Conservation (phyloP, 2,113 vertebrate genomes). For the Nematolebias whitei region DNA sequence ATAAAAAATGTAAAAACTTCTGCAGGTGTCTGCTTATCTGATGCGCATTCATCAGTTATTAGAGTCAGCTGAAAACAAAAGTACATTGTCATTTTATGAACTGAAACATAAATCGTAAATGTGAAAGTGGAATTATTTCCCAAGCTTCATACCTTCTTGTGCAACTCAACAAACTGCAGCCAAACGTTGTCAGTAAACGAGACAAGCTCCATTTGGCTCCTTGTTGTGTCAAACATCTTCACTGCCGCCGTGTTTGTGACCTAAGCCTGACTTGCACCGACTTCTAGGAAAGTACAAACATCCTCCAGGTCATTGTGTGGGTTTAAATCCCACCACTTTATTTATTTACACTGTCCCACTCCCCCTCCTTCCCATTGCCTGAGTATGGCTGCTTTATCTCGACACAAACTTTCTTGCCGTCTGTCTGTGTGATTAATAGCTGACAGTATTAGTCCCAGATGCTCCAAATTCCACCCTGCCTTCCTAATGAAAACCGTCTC, state of each 20-base stretch:
- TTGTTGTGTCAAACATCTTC: background rate
- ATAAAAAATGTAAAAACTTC: no score
- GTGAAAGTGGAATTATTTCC: background rate
- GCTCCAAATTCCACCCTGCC: conserved; percentile 23
- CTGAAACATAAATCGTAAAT: background rate
- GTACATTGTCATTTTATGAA: background rate
- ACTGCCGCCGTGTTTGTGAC: background rate
- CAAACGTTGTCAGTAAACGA: background rate
- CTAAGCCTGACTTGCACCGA: background rate
- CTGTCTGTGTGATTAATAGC: conserved; percentile 23
- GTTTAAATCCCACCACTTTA: background rate
- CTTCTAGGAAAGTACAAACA: background rate
- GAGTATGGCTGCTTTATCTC: conserved; percentile 2
- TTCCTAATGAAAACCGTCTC: conserved; percentile 17
- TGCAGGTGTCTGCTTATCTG: no score
- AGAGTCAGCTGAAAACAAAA: background rate
- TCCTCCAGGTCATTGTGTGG: background rate
- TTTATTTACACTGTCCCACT: background rate
- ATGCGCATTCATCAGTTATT: no score
- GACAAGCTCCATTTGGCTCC: background rate
- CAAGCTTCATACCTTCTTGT: background rate
- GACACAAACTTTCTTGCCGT: background rate
- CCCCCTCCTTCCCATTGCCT: background rate
- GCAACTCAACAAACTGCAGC: background rate
- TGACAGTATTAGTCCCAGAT: conserved; percentile 17